phyloP scores from a whole-genome alignment of 2,888 invertebrate species.

The Steinernema hermaphroditum region DNA sequence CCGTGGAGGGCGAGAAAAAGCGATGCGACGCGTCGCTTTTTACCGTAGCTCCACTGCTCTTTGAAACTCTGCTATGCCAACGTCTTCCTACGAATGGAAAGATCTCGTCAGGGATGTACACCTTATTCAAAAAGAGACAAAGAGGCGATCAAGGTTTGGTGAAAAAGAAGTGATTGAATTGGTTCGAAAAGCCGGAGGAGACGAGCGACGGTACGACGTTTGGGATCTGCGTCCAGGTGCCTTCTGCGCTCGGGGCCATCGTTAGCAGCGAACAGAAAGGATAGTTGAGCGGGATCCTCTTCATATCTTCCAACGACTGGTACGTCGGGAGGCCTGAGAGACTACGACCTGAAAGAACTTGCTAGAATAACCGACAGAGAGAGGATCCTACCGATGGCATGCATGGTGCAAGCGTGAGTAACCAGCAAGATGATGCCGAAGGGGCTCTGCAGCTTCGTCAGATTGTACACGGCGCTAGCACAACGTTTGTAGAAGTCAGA shows the following conservation, averaged over 20 bases:
- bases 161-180: slow-evolving; percentile 20
- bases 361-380: neutral
- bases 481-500: slow-evolving; percentile 32
- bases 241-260: slow-evolving; percentile 21
- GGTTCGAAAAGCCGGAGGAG: neutral
- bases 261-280: slow-evolving; percentile 32
- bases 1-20: too few species aligned
- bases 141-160: slow-evolving; percentile 2
- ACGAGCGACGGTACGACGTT: neutral
- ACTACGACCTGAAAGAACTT: slow-evolving; percentile 30
- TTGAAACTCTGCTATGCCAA: too few species aligned
- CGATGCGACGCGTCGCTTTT: too few species aligned
- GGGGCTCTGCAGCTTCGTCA: slow-evolving; percentile 30
- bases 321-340: slow-evolving; percentile 16
- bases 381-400: slow-evolving; percentile 23
- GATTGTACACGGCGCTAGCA: slow-evolving; percentile 6
- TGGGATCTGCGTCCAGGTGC: slow-evolving; percentile 4
- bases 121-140: too few species aligned
- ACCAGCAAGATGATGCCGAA: slow-evolving; percentile 31
- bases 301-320: slow-evolving; percentile 7
- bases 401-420: slow-evolving; percentile 33
- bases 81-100: too few species aligned
- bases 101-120: too few species aligned
- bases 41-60: too few species aligned
- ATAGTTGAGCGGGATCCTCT: slow-evolving; percentile 30